These are phyloP conservation scores for Pyrochroa serraticornis DNA, from an alignment of 2,888 invertebrate genomes.

Conservation along the genomic window DNA sequence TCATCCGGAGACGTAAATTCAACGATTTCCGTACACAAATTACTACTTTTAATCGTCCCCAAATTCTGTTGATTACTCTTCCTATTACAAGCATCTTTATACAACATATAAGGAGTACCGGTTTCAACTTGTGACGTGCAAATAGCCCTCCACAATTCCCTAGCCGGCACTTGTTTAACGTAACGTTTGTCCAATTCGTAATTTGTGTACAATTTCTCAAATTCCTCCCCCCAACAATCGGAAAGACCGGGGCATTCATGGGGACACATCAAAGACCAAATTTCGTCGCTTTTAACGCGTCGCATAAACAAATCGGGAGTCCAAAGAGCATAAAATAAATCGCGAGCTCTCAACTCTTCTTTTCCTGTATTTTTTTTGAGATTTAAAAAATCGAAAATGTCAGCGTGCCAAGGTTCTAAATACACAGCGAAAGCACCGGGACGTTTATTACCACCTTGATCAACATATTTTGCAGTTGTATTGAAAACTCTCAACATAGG, in stretches of 20 bases:
- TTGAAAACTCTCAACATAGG: slow-evolving; percentile 96
- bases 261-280: slow-evolving; percentile 98
- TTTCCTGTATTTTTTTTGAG: slow-evolving; percentile 95
- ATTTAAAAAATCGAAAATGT: slow-evolving; percentile 93
- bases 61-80: slow-evolving; percentile 98
- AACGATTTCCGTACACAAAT: slow-evolving; percentile 97
- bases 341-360: slow-evolving; percentile 92
- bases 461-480: slow-evolving; percentile 94
- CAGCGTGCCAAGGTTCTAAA: slow-evolving; percentile 98
- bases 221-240: slow-evolving; percentile 95
- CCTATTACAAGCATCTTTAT: slow-evolving; percentile 94
- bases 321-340: slow-evolving; percentile 97
- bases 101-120: slow-evolving; percentile 96
- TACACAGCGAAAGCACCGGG: slow-evolving; percentile 99
- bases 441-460: slow-evolving; percentile 97
- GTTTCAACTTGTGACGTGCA: slow-evolving; percentile 96
- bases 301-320: slow-evolving; percentile 98
- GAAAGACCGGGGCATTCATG: slow-evolving; percentile 87
- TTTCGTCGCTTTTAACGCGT: slow-evolving; percentile 80
- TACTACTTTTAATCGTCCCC: slow-evolving; percentile 97
- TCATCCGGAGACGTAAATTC: slow-evolving; percentile 93
- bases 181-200: slow-evolving; percentile 84
- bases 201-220: slow-evolving; percentile 83
- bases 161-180: slow-evolving; percentile 74
- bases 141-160: slow-evolving; percentile 91